A percentile compares a stretch with the other conserved stretches of the same genome.
Evolutionary conservation across 2,113 vertebrate genomes (phyloP).

Genomic region (Myrmecobius fasciatus): DNA sequence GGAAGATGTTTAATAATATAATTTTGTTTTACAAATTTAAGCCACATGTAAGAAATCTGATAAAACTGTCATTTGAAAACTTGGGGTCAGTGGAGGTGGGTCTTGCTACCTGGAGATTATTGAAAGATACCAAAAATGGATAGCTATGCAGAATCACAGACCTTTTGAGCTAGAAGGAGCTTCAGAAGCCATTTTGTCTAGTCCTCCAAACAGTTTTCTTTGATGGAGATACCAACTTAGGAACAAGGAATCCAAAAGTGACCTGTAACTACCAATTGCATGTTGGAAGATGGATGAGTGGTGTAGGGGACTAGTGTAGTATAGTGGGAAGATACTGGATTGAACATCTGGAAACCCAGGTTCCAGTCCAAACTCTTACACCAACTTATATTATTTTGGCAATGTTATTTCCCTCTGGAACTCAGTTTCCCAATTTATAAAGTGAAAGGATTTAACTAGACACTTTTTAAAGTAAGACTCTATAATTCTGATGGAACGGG

Average conservation of each 20-base stretch:
- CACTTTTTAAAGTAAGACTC: background rate
- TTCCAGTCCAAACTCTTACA: background rate
- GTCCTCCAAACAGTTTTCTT: background rate
- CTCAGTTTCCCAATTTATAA: background rate
- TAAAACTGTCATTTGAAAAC: background rate
- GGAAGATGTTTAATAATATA: background rate
- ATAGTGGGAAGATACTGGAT: background rate
- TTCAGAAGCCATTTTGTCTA: background rate
- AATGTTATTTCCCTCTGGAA: background rate
- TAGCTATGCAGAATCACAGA: background rate
- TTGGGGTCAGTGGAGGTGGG: background rate
- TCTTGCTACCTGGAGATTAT: background rate
- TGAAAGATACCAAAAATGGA: background rate
- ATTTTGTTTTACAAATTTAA: background rate
- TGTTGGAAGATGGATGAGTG: background rate
- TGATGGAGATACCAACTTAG: background rate
- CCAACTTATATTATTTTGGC: background rate
- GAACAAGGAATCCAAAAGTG: background rate
- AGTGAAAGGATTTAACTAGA: background rate
- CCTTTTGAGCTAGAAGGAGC: too few relatives aligned
- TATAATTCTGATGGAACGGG: background rate
- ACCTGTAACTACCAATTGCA: background rate
- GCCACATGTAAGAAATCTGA: background rate
- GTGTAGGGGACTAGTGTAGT: background rate
- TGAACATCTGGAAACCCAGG: background rate